Conservation (phyloP, 2,797 vertebrate genomes). For the Galagoides demidoff region DNA sequence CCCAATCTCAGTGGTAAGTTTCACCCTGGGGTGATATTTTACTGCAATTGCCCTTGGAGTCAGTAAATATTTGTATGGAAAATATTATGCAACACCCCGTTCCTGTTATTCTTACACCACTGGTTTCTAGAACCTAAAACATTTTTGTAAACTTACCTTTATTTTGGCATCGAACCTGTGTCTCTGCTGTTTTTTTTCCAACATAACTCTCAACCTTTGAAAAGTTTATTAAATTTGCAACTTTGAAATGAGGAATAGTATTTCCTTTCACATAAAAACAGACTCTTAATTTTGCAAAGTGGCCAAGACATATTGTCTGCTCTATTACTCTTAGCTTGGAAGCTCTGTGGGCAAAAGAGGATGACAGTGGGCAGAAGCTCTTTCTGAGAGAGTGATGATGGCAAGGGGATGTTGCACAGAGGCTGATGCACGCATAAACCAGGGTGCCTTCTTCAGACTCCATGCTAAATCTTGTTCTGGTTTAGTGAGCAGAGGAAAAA, state of each 20-base stretch:
- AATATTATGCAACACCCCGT: slow-evolving; percentile 81
- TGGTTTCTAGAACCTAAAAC: slow-evolving; percentile 70
- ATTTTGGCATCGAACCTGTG: slow-evolving; percentile 78
- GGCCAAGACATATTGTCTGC: slow-evolving; percentile 23
- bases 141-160: slow-evolving; percentile 78
- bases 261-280: slow-evolving; percentile 68
- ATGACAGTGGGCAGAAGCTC: not conserved
- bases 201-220: slow-evolving; percentile 59
- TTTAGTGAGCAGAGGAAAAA: not conserved
- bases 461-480: not conserved
- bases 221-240: slow-evolving; percentile 68
- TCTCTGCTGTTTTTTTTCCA: slow-evolving; percentile 69
- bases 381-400: not conserved
- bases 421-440: not conserved
- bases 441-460: slow-evolving; percentile 15
- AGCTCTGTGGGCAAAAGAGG: not conserved
- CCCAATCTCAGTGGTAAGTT: slow-evolving; percentile 57
- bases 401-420: too few relatives aligned
- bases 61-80: slow-evolving; percentile 81
- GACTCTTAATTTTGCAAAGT: slow-evolving; percentile 61
- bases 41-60: slow-evolving; percentile 78
- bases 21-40: slow-evolving; percentile 71
- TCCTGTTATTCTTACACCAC: slow-evolving; percentile 78
- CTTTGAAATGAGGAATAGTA: slow-evolving; percentile 59
- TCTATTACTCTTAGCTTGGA: not conserved